Evolutionary conservation across 1,140 invertebrate species (phyloP), one percentile per base, ranked within the genome.

Genomic region (Drosophila carrolli): DNA sequence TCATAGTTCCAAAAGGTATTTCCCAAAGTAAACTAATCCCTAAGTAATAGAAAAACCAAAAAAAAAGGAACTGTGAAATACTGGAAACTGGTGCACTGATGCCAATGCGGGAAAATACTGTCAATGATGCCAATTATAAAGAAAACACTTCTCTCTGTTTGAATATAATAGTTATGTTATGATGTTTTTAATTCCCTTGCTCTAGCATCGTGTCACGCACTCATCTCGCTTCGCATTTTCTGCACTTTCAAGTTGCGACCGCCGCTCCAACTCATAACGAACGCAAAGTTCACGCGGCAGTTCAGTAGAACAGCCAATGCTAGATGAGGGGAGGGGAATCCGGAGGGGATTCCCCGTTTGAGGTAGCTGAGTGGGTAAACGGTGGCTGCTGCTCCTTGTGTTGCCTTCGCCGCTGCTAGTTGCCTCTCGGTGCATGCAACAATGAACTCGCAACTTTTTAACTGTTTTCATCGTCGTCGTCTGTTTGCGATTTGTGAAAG

Each of bases 401-500:
- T 65, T 61, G 57, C 54, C 35, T 14, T 59, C 13, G 55, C 56
- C 41, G 56, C 40, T 35, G 38, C 48, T 23, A 50, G 29, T 50
- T 48, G 58, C 63, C 46, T 44, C 60, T 37, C 32, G 81, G 63
- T 73, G 84, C 80, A 89, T 89, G 83, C 83, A 71, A 80, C 83
- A 88, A 89, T 88, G 83, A 88, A 89, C 83, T 88, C 84, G 83
- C 83, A 88, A 89, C 79, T 83, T 82, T 75, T 86, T 83, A 86
- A 88, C 84, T 83, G 84, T 88, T 83, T 85, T 66, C 71, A 58
- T 55, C 77, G 68, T 76, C 48, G 57, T 67, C 74, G 83, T 70
- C 79, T 79, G 60, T 77, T 80, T 86, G 82, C 82, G 75, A 85
- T 85, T 88, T 88, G 83, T 89, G 83, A 88, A 88, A 88, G 83